Base-by-base conservation (phyloP, 2,113 vertebrate genomes). In the Australoheros scitulus region DNA sequence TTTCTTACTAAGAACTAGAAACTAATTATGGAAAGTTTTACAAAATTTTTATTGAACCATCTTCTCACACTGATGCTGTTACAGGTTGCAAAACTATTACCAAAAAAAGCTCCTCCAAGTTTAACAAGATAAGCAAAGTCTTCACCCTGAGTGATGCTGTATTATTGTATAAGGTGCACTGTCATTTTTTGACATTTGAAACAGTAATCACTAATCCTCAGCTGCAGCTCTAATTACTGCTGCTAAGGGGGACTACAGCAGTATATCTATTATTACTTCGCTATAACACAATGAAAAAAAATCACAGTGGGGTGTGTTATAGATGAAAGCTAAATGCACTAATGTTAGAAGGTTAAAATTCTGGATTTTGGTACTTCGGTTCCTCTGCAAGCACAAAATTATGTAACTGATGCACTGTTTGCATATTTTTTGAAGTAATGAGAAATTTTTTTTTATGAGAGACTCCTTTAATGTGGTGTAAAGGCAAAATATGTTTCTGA, bases 381-480 rank as follows among this genome's bases (percentile, higher is more conserved):
- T 72, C 26, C 13, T 55, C 47, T 55, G 47, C 47, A 55, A 72
- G 47, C 1, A 72, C 43, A 72, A 29, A 72, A n/a, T 34, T 55
- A 43, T 72, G 43, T 17, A 55, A 55, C n/a, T n/a, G n/a, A 58
- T 15, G n/a, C 57, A 52, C 8, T 41, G 20, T 61, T 32, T 64
- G 32, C 36, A 32, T 78, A 20, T 82, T 7, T 22, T 38, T n/a
- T n/a, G 14, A 77, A 85, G 11, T 41, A 61, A 57, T 18, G 61
- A 76, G 55, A 17, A 18, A 70, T 29, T 18, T 76, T 78, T 77
- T 22, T 76, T 77, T 22, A 50, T 58, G 36, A 87, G 77, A 84
- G 78, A 86, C 79, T 22, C 76, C n/a, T 87, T 91, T 89, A 90
- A 87, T 93, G 80, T 76, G 61, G 60, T 76, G 41, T 74, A 56